These are phyloP conservation scores for Varecia variegata DNA, from an alignment of 2,797 vertebrate species.

Conservation along the genomic window DNA sequence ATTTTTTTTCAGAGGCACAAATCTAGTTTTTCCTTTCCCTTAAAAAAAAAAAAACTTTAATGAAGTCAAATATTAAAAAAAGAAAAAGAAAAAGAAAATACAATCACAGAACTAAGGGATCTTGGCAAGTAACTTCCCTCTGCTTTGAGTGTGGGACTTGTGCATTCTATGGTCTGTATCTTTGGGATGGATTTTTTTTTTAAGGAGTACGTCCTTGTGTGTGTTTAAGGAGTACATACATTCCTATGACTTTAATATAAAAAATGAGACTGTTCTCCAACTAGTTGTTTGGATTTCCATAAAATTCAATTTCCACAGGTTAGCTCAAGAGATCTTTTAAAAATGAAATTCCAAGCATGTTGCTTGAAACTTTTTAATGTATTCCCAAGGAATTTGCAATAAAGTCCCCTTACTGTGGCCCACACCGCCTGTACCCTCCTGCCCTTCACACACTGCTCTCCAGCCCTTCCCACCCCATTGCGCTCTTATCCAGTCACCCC, in stretches of 20 bases:
- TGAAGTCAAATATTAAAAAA: background rate
- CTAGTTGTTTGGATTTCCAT: background rate
- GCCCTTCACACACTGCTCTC: fast-evolving
- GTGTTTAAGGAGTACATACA: no score
- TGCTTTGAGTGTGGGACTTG: background rate
- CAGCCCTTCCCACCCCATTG: background rate
- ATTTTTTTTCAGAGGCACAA: conserved; percentile 32
- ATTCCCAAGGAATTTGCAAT: background rate
- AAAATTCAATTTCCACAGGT: conserved; percentile 23
- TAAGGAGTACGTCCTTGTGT: background rate
- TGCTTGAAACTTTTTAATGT: background rate
- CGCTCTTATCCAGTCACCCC: background rate
- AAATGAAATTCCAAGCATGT: background rate
- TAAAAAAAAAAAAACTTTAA: background rate
- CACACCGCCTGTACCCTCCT: background rate
- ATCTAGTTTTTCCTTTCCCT: conserved; percentile 20
- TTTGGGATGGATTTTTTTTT: background rate
- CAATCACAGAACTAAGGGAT: background rate
- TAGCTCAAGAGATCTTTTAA: background rate
- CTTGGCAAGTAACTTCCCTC: background rate
- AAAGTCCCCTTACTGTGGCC: background rate
- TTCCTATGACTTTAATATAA: background rate
- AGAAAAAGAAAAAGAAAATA: background rate
- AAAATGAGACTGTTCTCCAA: background rate
- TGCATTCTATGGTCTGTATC: background rate